phyloP scores from a whole-genome alignment of 2,888 invertebrate species.

The Rutpela maculata region DNA sequence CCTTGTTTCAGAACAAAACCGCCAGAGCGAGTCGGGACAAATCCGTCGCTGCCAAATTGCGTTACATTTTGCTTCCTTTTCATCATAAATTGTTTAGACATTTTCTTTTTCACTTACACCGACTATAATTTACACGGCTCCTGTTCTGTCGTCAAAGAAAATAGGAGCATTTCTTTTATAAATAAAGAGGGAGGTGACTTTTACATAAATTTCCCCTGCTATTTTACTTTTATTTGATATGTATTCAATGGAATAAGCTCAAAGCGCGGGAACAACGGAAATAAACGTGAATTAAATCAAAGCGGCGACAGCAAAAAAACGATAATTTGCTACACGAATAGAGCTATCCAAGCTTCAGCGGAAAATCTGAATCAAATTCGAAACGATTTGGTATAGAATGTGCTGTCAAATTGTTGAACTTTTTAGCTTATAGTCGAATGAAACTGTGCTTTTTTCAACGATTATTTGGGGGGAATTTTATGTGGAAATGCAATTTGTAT shows the following conservation, averaged over 20 bases:
- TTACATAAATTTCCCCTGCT: neutral
- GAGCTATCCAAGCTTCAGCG: no score
- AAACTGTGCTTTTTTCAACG: no score
- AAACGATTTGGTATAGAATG: neutral
- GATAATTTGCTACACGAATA: neutral
- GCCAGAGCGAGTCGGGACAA: conserved; percentile 15
- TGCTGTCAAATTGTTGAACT: no score
- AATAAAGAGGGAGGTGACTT: neutral
- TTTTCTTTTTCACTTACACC: conserved; percentile 32
- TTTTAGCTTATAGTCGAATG: no score
- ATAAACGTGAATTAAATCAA: neutral
- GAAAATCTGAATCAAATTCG: no score
- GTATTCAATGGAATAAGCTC: neutral
- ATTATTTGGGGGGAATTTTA: no score
- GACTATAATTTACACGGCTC: conserved; percentile 12
- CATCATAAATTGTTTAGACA: conserved; percentile 25
- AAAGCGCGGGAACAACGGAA: neutral
- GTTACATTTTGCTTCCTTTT: conserved; percentile 33
- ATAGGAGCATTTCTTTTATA: neutral
- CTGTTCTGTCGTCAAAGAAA: conserved; percentile 4
- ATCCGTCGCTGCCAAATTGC: conserved; percentile 35
- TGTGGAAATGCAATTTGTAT: no score
- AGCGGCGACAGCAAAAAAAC: neutral
- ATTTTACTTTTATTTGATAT: neutral
- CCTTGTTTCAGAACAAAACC: conserved; percentile 9